Base-by-base conservation (phyloP, 1,140 invertebrate species). In the Diabrotica undecimpunctata region DNA sequence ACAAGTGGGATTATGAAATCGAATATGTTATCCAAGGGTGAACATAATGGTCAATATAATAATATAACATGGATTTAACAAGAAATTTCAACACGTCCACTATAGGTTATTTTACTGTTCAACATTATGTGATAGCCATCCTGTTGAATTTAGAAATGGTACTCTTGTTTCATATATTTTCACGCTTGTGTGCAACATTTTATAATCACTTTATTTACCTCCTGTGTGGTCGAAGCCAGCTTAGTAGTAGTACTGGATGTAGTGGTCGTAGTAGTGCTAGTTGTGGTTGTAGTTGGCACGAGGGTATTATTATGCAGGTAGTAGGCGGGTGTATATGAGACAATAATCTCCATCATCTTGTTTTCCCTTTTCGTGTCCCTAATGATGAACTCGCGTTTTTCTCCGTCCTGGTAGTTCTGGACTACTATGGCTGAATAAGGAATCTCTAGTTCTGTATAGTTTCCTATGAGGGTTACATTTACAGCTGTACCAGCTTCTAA, bases 401-500 rank as follows among this genome's bases (percentile, higher is more conserved):
- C 79, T 9, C 81, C 80, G 61, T 90, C 88, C 64, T 86, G 83
- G 74, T 92, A 93, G 58, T 85, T 82, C 6, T 90, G 86, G 10
- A 86, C 83, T 55, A 94, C 77, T 61, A 85, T 86, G 9, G 85
- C 90, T 0, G 81, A 85, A 71, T 92, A 94, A 9, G 88, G 88
- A 2, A 88, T 82, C 65, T 92, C 90, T 54, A 84, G 82, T 52
- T 87, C 86, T 0, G 88, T 88, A 68, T 87, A 85, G 70, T 89
- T 90, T 0, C 86, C 90, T 39, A 78, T 81, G 5, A 94, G 79
- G 0, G 88, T 90, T 0, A 92, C 89, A 75, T 93, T 92, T 36
- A 91, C 86, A 7, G 85, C 91, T 0, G 90, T 92, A 41, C 90
- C 90, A 5, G 89, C 86, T 76, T 87, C 84, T 53, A 91, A 74